Conservation (phyloP, 2,888 invertebrate genomes). For the Lithodes maja region DNA sequence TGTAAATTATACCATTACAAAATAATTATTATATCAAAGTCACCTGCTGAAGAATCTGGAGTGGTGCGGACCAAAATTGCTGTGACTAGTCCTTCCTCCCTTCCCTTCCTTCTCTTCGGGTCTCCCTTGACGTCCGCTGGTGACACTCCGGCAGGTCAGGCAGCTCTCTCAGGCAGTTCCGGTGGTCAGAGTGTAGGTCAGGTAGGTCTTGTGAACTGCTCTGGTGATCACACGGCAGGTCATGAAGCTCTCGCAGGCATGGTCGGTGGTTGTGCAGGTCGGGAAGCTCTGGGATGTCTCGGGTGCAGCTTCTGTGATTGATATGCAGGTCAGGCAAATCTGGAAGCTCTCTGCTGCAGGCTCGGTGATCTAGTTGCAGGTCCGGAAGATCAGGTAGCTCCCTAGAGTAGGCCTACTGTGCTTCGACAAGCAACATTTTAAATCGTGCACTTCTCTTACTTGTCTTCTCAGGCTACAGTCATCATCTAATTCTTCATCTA, state of each 20-base stretch:
- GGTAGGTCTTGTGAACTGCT: neutral
- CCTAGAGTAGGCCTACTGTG: conserved; percentile 2
- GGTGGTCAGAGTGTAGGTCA: conserved; percentile 12
- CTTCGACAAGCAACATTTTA: neutral
- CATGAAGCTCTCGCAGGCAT: conserved; percentile 10
- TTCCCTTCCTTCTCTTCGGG: conserved; percentile 15
- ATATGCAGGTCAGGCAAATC: conserved; percentile 29
- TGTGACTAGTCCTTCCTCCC: conserved; percentile 58
- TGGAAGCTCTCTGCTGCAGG: conserved; percentile 34
- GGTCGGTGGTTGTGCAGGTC: conserved; percentile 29
- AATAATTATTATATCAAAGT: neutral
- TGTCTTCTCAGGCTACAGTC: neutral
- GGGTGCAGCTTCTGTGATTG: neutral
- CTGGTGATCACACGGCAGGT: conserved; percentile 24
- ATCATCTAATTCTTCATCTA: neutral
- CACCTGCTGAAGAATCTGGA: conserved; percentile 55
- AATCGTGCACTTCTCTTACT: neutral
- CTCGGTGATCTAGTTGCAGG: neutral
- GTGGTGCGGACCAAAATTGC: conserved; percentile 61
- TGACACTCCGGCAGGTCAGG: conserved; percentile 25
- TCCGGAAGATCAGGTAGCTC: neutral
- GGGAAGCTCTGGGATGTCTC: conserved; percentile 15
- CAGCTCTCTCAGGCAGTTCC: conserved; percentile 3
- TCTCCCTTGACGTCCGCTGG: conserved; percentile 16
- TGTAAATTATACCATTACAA: too few species aligned